These are phyloP conservation scores for Bombycilla garrulus DNA, from an alignment of 2,113 vertebrate genomes.

Conservation along the genomic window DNA sequence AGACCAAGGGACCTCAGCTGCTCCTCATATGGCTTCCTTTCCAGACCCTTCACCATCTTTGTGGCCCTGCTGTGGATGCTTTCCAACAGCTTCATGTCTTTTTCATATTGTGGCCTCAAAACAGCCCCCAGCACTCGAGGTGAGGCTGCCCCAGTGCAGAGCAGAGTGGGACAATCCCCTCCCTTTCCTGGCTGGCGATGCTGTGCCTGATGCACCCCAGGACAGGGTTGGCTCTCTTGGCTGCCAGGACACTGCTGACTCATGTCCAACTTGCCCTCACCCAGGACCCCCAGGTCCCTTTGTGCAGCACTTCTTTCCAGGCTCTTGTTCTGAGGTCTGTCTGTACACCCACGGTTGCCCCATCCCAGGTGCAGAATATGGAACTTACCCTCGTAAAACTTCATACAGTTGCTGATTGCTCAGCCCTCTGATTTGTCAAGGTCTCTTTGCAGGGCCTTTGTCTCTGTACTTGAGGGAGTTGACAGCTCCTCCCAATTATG, in stretches of 20 bases:
- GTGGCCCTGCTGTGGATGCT: not conserved
- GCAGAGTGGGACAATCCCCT: not conserved
- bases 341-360: not conserved
- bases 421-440: not conserved
- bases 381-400: not conserved
- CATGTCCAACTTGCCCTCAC: fast-evolving
- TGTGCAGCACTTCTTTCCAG: not conserved
- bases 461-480: not conserved
- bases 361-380: no score
- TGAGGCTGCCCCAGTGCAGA: not conserved
- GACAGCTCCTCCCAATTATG: not conserved
- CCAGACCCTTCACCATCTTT: not conserved
- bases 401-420: not conserved
- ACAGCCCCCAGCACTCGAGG: fast-evolving
- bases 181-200: fast-evolving
- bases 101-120: not conserved
- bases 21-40: fast-evolving
- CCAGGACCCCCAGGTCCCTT: not conserved
- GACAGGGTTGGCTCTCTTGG: fast-evolving
- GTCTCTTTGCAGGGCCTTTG: not conserved
- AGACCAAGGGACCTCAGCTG: not conserved
- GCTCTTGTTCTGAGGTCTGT: fast-evolving
- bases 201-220: not conserved
- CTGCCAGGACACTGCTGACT: not conserved
- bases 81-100: not conserved